Conservation (phyloP, 1,140 invertebrate species). For the Agrilus planipennis region DNA sequence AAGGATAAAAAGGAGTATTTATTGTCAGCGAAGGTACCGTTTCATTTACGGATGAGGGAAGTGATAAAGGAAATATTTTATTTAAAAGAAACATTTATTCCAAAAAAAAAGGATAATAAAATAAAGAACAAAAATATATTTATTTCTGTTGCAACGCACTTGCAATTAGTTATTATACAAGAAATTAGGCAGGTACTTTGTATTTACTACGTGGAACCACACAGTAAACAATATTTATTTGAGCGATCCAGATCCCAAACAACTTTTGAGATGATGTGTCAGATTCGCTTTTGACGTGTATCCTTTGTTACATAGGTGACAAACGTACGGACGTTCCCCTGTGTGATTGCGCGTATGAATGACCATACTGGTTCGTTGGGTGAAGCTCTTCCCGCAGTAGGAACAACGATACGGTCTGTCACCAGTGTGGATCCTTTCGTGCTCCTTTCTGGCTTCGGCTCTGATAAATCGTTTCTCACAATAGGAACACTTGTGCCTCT, state of each 20-base stretch:
- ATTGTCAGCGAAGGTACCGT: no score
- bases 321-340: slow-evolving; percentile 34
- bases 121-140: no score
- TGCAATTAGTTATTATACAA: no score
- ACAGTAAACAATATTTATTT: no score
- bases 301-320: slow-evolving; percentile 35
- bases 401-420: slow-evolving; percentile 28
- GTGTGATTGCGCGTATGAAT: slow-evolving; percentile 38
- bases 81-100: no score
- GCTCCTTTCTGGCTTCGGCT: slow-evolving; percentile 3
- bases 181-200: no score
- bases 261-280: slow-evolving; percentile 45
- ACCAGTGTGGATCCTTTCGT: slow-evolving; percentile 12
- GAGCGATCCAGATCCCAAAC: slow-evolving; percentile 25
- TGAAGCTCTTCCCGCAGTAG: slow-evolving; percentile 38
- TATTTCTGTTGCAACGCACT: no score
- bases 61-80: no score
- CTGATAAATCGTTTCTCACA: slow-evolving; percentile 37
- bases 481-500: slow-evolving; percentile 40
- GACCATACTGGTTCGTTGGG: slow-evolving; percentile 50
- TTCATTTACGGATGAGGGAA: no score
- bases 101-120: no score
- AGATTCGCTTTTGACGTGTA: slow-evolving; percentile 47
- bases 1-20: no score
- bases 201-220: no score